Evolutionary conservation across 2,113 vertebrate species (phyloP), one percentile per base, ranked within the genome.

Genomic region (Myotis davidii): DNA sequence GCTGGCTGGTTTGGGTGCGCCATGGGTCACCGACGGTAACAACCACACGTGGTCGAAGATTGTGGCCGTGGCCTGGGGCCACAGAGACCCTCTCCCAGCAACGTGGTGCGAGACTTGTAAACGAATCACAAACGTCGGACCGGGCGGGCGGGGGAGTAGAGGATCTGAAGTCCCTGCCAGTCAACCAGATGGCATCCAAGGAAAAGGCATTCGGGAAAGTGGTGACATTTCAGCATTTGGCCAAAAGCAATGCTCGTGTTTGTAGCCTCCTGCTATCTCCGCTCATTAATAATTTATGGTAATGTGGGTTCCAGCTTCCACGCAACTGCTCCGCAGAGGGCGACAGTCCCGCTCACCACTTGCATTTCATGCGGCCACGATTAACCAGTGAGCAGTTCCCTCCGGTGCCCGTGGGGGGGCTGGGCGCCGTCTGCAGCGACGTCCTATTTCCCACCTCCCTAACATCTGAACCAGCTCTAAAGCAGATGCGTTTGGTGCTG

Each of bases 251-350:
- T 78, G 94, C 77, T 95, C 10, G 0, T 96, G 76, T 95, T 90
- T 96, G 88, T 95, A 90, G 96, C 95, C 97, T 96, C 92, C 97
- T 89, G 92, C 97, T 91, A 84, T 94, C 94, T 92, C 77, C 88
- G 61, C 91, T 84, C 85, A 94, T 96, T 94, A 95, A 96, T 94
- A 94, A 97, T 96, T 88, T 90, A 95, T 88, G 65, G 90, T 96
- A 92, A 94, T 94, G 91, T 91, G 95, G 73, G 88, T 52, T 97
- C 96, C 96, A 95, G 9, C 94, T 96, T 90, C 85, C 78, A 85
- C 94, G 94, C 94, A 94, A 94, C 96, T 92, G 88, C 84, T 92
- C 86, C 83, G 79, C 90, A 77, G 93, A 98, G 84, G 83, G 95
- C 73, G 89, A 23, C 32, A 82, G 96, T 96, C 96, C 67, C 34